Percentiles rank a stretch among this genome's conserved stretches.
Evolutionary conservation across 1,140 invertebrate species (phyloP).

Genomic region (Pteromalus puparum): DNA sequence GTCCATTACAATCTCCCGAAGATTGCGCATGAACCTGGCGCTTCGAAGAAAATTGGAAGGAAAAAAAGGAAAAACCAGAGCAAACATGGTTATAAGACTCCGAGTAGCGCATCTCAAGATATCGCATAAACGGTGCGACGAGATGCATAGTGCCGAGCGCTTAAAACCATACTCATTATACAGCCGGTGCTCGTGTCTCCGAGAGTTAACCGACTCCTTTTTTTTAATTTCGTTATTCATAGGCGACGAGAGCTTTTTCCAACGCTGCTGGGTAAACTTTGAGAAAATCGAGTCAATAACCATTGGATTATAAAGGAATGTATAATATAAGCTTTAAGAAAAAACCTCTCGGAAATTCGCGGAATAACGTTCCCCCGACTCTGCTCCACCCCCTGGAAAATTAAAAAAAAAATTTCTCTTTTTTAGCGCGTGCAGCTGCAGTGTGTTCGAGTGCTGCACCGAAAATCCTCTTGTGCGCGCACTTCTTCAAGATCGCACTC

Average conservation of each 20-base stretch:
- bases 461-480: slow-evolving; percentile 46
- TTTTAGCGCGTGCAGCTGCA: background rate
- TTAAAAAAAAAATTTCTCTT: background rate
- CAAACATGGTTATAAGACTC: background rate
- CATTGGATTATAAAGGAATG: background rate
- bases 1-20: slow-evolving; percentile 16
- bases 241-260: background rate
- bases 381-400: background rate
- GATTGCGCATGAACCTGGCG: slow-evolving; percentile 28
- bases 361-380: background rate
- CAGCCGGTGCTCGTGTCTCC: slow-evolving; percentile 59
- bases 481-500: slow-evolving; percentile 53
- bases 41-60: background rate
- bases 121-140: slow-evolving; percentile 8
- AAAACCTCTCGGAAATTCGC: background rate
- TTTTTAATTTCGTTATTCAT: background rate
- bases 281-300: background rate
- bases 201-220: slow-evolving; percentile 73
- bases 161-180: slow-evolving; percentile 53
- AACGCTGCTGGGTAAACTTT: background rate
- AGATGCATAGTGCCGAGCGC: background rate
- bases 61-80: background rate
- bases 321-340: background rate
- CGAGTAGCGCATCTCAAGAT: background rate
- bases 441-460: background rate